A percentile compares a stretch with the other conserved stretches of the same genome.
Evolutionary conservation across 2,113 vertebrate species (phyloP).

Genomic region (human (Homo sapiens)): GRCh38 chr4:17084501-17085000

Average conservation of each 20-base stretch:
- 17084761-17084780: slow-evolving; percentile 3
- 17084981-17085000: background rate
- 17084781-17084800: background rate
- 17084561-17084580: no score
- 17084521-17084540: no score
- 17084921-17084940: slow-evolving; percentile 22
- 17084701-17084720: slow-evolving; percentile 4
- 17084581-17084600: background rate
- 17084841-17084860: background rate
- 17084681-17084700: slow-evolving; percentile 31
- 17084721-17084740: background rate
- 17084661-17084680: background rate
- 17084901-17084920: background rate
- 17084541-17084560: no score
- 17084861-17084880: background rate
- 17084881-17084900: background rate
- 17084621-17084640: background rate
- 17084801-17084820: background rate
- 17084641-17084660: background rate
- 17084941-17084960: background rate
- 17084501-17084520: no score
- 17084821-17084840: background rate
- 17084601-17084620: background rate
- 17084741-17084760: slow-evolving; percentile 1
- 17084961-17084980: background rate